Base-by-base conservation (phyloP, 1,140 invertebrate genomes). In the Helicoverpa armigera region DNA sequence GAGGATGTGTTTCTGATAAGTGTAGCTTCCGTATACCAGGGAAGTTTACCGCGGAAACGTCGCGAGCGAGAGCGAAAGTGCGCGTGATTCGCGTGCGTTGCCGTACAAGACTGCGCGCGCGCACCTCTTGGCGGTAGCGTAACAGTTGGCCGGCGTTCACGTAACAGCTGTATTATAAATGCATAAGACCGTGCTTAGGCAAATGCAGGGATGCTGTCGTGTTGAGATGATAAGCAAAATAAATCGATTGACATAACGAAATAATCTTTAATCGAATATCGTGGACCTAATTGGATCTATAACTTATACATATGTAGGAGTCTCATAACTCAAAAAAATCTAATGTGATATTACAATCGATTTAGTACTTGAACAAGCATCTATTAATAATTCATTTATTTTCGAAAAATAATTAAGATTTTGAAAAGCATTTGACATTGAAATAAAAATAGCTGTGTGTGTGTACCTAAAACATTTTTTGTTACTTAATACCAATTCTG, bases 31-130 rank as follows among this genome's bases (percentile, higher is more conserved):
- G 75, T 77, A 18, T 31, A 31, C 51, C n/a, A 51, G 11, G 88
- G 84, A 87, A 89, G 87, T 84, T 29, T 53, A 51, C 67, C 75
- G 63, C 80, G 79, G 78, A 80, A 82, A 76, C 23, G 79, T 75
- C n/a, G 18, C 16, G 60, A 83, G 79, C 75, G 90, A 94, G 85
- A 93, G 90, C 93, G 93, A 94, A 94, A 94, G 91, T 94, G 91
- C 91, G 93, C 85, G 89, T 89, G 89, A 85, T 86, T 85, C 85
- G 88, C 79, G 72, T 85, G 91, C 90, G 90, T 82, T 88, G 83
- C 91, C 84, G 77, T 89, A 67, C 75, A 77, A 91, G 92, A 94
- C 93, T 94, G 73, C 79, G 74, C 74, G 82, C 69, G 31, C 48
- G 48, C 23, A 56, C 14, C 48, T n/a, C 81, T 69, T 73, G 83